Conservation (phyloP, 2,888 invertebrate species). For the Melanargia galathea region DNA sequence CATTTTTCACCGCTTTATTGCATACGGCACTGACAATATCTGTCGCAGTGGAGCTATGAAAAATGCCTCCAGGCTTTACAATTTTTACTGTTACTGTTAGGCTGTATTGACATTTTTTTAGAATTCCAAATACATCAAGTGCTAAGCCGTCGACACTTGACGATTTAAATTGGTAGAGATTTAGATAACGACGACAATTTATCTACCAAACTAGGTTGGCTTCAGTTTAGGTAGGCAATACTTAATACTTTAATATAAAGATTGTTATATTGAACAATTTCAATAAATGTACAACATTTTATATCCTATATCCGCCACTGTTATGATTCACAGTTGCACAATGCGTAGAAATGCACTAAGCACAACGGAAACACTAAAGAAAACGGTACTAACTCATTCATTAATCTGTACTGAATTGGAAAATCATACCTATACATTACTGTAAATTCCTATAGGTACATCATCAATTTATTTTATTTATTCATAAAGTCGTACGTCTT, state of each 20-base stretch:
- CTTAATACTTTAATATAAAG: too few species aligned
- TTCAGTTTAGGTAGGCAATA: too few species aligned
- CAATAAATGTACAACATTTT: not conserved
- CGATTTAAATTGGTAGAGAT: not conserved
- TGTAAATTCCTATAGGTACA: too few species aligned
- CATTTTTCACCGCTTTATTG: slow-evolving; percentile 28
- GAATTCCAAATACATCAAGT: slow-evolving; percentile 19
- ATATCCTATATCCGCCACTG: not conserved
- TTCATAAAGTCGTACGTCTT: too few species aligned
- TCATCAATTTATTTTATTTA: too few species aligned
- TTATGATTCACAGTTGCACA: not conserved
- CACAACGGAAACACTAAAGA: not conserved
- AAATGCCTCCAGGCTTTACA: slow-evolving; percentile 25
- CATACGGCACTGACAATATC: slow-evolving; percentile 29
- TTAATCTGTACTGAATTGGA: not conserved
- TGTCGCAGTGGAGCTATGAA: slow-evolving; percentile 23
- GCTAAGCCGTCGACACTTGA: not conserved
- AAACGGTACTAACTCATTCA: not conserved
- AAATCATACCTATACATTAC: too few species aligned
- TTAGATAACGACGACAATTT: not conserved
- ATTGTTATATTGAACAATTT: too few species aligned
- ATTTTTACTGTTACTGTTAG: slow-evolving; percentile 23
- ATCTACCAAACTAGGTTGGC: not conserved
- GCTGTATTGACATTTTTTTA: slow-evolving; percentile 3
- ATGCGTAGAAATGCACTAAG: not conserved